Percentiles rank a stretch among this genome's conserved stretches.
These are phyloP conservation scores for Rhinichthys klamathensis DNA, from an alignment of 2,113 vertebrate species.

Conservation along the genomic window DNA sequence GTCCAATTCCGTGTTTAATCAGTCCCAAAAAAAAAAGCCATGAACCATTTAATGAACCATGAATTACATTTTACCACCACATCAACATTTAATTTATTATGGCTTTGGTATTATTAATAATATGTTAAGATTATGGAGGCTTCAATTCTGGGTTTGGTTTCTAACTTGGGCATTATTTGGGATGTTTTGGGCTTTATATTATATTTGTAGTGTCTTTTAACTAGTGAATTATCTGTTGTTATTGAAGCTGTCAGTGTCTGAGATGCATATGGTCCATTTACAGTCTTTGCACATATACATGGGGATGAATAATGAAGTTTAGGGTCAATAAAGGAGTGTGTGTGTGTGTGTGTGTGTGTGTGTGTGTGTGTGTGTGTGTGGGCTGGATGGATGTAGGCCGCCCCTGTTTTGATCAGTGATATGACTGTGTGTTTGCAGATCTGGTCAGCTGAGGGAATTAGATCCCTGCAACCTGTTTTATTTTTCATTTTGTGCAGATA, in stretches of 20 bases:
- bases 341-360: not conserved
- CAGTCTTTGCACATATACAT: not conserved
- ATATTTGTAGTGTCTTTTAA: not conserved
- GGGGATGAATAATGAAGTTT: not conserved
- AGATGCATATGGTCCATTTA: not conserved
- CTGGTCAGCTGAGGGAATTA: constrained; percentile 20
- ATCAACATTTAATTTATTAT: not conserved
- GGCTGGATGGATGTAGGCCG: constrained; percentile 9
- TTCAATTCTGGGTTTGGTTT: not conserved
- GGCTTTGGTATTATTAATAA: not conserved
- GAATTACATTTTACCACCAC: not conserved
- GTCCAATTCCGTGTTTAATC: not conserved
- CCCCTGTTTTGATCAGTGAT: constrained; percentile 25
- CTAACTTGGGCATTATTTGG: not conserved
- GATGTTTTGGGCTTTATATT: not conserved
- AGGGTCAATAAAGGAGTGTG: not conserved
- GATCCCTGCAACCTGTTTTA: not conserved
- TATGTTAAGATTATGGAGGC: no score
- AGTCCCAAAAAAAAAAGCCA: not conserved
- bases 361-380: not conserved
- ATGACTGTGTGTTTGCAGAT: not conserved
- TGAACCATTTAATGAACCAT: not conserved
- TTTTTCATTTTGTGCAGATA: not conserved
- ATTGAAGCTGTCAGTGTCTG: not conserved
- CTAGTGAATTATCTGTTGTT: not conserved